Base-by-base conservation (phyloP, 2,888 invertebrate genomes). In the Caenorhabditis sp. region DNA sequence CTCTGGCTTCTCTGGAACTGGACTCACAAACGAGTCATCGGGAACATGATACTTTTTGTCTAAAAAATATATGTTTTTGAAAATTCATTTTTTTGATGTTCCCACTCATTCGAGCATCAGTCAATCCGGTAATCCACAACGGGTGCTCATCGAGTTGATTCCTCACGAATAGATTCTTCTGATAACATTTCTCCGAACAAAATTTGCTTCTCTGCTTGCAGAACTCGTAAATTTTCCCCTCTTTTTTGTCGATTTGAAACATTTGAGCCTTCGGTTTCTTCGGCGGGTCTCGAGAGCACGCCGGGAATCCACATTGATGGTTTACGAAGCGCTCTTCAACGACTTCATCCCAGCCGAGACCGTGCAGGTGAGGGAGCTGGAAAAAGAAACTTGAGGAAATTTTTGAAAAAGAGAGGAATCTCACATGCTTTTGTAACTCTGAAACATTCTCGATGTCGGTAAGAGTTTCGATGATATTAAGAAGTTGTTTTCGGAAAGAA, bases 171-270 rank as follows among this genome's bases (percentile, higher is more conserved):
- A 80, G 38, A 14, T 82, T 83, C 16, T 63, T 72, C 10, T 86
- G 75, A 68, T 83, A 85, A 47, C 87, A 88, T 14, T 61, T 54
- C 14, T 82, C 85, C 0, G 80, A 77, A 70, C 88, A 88, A 56
- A 85, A 88, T 38, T 86, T 86, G 70, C 63, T 74, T 12, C 85
- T 70, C 41, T 85, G 81, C 35, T 76, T 85, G 51, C 85, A 82
- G n/a, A 75, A 72, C 28, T 86, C 86, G 51, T 74, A 87, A 56
- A 87, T 87, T 75, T 89, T 89, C 61, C 85, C 86, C 49, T 76
- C 81, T 44, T 85, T 85, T 28, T 85, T 70, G 72, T 89, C 89
- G 51, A 89, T 86, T 31, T 87, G 85, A 72, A 80, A 89, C 70
- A 76, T 81, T 56, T 86, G 88, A n/a, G 28, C 41, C 6, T 64